phyloP scores from a whole-genome alignment of 2,113 vertebrate genomes.

The Neotragus moschatus region DNA sequence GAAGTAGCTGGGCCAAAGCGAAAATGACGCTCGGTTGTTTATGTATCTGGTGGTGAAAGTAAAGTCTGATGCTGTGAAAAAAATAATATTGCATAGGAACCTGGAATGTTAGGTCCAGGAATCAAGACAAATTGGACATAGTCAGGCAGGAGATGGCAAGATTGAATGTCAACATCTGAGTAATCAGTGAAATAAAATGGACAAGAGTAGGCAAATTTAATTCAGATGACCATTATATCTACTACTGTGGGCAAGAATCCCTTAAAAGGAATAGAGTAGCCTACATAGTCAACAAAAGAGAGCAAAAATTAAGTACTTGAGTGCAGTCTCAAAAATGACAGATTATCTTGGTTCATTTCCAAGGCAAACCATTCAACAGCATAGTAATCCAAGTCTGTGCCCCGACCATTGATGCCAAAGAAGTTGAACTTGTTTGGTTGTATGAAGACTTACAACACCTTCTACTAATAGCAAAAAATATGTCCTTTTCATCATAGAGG shows the following conservation, averaged over 20 bases:
- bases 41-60: background rate
- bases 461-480: background rate
- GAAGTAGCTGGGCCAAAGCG: background rate
- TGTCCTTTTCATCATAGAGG: background rate
- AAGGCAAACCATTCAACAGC: background rate
- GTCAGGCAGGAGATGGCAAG: background rate
- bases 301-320: background rate
- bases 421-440: background rate
- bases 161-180: background rate
- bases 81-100: background rate
- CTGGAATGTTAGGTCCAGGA: background rate
- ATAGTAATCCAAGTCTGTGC: background rate
- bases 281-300: background rate
- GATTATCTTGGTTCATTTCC: background rate
- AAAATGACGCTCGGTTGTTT: background rate
- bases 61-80: background rate
- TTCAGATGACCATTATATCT: background rate
- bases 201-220: background rate
- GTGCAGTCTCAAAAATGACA: background rate
- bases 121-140: background rate
- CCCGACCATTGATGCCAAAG: background rate
- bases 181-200: background rate
- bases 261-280: background rate
- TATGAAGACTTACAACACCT: background rate
- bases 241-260: background rate